Conservation (phyloP, 1,140 invertebrate species). For the Philaenus spumarius region DNA sequence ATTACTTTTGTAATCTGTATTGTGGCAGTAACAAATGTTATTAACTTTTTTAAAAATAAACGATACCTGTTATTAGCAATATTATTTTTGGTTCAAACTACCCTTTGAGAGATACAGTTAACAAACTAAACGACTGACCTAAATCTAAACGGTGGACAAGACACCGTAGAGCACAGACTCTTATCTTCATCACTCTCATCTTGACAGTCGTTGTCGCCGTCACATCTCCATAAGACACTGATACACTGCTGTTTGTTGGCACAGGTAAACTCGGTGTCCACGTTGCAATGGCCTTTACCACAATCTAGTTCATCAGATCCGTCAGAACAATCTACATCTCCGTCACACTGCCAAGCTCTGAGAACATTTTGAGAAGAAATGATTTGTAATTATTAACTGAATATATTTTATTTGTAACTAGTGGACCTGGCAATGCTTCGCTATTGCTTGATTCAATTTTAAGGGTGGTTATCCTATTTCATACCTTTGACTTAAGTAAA, state of each 20-base stretch:
- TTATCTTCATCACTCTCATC: slow-evolving; percentile 58
- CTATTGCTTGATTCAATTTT: too few relatives aligned
- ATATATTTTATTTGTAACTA: too few relatives aligned
- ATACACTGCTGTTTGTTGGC: slow-evolving; percentile 45
- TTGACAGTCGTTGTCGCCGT: slow-evolving; percentile 62
- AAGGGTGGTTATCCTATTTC: too few relatives aligned
- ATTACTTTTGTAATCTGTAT: too few relatives aligned
- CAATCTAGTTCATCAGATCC: slow-evolving; percentile 53
- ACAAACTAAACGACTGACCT: slow-evolving; percentile 25
- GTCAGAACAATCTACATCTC: slow-evolving; percentile 54
- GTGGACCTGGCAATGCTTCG: too few relatives aligned
- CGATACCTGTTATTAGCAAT: too few relatives aligned
- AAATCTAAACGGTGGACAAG: slow-evolving; percentile 36
- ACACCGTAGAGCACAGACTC: slow-evolving; percentile 32
- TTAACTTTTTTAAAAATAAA: too few relatives aligned
- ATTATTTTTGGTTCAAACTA: too few relatives aligned
- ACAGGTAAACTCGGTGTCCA: slow-evolving; percentile 20
- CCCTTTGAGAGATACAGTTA: background rate
- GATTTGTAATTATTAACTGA: background rate
- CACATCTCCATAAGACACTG: slow-evolving; percentile 53
- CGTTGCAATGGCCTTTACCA: slow-evolving; percentile 22
- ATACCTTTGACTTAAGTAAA: too few relatives aligned
- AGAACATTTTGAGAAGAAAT: slow-evolving; percentile 5
- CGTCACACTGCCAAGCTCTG: slow-evolving; percentile 53
- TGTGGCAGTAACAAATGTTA: too few relatives aligned